phyloP scores from a whole-genome alignment of 1,140 invertebrate species.

The Brachionus paranguensis region DNA sequence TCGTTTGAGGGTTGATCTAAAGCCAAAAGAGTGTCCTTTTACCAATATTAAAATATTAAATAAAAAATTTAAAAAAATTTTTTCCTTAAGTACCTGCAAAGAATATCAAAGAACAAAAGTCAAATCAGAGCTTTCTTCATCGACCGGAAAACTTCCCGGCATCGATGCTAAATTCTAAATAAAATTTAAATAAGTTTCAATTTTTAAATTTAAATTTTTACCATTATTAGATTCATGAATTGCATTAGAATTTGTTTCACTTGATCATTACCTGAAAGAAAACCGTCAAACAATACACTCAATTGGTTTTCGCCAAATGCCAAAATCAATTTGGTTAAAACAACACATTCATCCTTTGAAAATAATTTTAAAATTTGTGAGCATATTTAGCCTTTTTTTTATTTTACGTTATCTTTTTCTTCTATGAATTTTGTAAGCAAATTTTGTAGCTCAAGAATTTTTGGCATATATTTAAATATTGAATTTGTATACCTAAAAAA shows the following conservation, averaged over 20 bases:
- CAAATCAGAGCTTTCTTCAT: constrained; percentile 37
- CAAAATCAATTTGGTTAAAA: constrained; percentile 33
- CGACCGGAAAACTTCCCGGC: constrained; percentile 32
- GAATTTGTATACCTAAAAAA: constrained; percentile 19
- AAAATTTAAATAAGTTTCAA: background rate
- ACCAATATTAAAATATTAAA: background rate
- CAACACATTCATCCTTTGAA: constrained; percentile 5
- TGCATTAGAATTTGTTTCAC: constrained; percentile 7
- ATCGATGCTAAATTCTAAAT: constrained; percentile 33
- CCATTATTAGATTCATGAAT: constrained; percentile 35
- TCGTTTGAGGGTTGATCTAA: constrained; percentile 8
- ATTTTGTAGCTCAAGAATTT: constrained; percentile 8
- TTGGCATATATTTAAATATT: constrained; percentile 35
- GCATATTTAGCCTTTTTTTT: background rate
- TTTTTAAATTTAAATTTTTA: background rate
- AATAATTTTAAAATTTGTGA: background rate
- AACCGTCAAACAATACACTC: constrained; percentile 2
- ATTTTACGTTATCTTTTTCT: constrained; percentile 24
- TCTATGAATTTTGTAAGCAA: constrained; percentile 26
- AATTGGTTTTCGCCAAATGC: constrained; percentile 33
- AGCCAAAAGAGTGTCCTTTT: constrained; percentile 26
- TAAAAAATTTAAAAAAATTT: background rate
- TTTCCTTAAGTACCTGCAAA: background rate
- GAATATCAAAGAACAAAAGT: constrained; percentile 38
- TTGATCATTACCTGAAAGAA: constrained; percentile 7